Percentiles rank a stretch among this genome's conserved stretches.
These are phyloP conservation scores for Trogon surrucura DNA, from an alignment of 2,113 vertebrate species.

Conservation along the genomic window DNA sequence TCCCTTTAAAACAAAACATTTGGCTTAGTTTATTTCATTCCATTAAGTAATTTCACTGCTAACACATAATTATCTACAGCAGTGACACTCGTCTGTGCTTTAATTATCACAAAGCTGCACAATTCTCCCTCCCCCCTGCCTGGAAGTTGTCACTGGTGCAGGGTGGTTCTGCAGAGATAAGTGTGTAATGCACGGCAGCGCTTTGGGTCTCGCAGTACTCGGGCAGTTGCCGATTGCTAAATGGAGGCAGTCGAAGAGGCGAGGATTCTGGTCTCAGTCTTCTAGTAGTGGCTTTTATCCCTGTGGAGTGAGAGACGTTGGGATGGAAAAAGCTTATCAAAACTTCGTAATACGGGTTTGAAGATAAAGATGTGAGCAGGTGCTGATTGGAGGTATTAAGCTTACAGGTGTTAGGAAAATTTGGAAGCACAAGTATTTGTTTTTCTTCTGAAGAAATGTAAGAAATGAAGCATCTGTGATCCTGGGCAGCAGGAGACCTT, in stretches of 20 bases:
- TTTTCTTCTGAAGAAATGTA: constrained; percentile 1
- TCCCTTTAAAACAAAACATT: constrained; percentile 60
- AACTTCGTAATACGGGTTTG: neutral
- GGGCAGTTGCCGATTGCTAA: constrained; percentile 29
- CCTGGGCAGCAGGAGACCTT: neutral
- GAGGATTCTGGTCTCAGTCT: constrained; percentile 22
- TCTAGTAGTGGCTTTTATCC: constrained; percentile 39
- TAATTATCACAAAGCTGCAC: constrained; percentile 51
- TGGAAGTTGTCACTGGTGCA: constrained; percentile 63
- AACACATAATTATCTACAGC: constrained; percentile 64
- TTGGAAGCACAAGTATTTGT: neutral
- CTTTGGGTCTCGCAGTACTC: constrained; percentile 46
- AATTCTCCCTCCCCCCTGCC: constrained; percentile 12
- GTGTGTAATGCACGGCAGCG: constrained; percentile 42
- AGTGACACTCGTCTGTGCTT: constrained; percentile 49
- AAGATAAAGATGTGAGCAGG: constrained; percentile 44
- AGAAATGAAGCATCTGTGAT: constrained; percentile 7
- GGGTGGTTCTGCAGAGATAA: constrained; percentile 65
- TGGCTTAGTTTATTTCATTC: constrained; percentile 62
- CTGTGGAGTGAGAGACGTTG: neutral
- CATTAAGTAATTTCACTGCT: constrained; percentile 58
- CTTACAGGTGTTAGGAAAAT: neutral
- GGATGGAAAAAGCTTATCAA: constrained; percentile 43
- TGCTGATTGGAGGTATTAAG: constrained; percentile 16
- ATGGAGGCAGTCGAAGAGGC: constrained; percentile 9